A percentile compares a stretch with the other conserved stretches of the same genome.
phyloP scores from a whole-genome alignment of 2,888 invertebrate species.

The Rhagonycha fulva region DNA sequence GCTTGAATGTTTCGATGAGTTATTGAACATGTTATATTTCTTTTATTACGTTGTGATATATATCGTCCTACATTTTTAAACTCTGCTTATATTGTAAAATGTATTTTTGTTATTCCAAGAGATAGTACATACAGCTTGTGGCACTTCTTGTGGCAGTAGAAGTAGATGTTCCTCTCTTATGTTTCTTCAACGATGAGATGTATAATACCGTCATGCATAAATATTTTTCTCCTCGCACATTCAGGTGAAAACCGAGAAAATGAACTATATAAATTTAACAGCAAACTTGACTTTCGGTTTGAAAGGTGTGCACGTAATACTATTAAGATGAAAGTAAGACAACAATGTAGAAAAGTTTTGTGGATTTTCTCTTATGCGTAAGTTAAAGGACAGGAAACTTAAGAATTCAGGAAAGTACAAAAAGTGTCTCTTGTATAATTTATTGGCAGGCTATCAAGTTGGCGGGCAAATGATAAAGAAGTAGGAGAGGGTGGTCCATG shows the following conservation, averaged over 20 bases:
- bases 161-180: not conserved
- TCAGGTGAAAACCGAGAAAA: not conserved
- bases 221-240: not conserved
- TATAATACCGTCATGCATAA: not conserved
- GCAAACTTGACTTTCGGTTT: not conserved
- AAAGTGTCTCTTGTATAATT: constrained; percentile 47
- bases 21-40: not conserved
- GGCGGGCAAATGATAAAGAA: constrained; percentile 51
- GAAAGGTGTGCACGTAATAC: not conserved
- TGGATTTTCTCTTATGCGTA: not conserved
- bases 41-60: not conserved
- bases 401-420: constrained; percentile 42
- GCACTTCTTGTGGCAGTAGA: not conserved
- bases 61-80: not conserved
- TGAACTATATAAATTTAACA: not conserved
- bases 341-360: not conserved
- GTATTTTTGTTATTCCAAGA: not conserved
- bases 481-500: constrained; percentile 42
- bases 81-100: not conserved
- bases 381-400: constrained; percentile 30
- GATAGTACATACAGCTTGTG: not conserved
- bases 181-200: not conserved
- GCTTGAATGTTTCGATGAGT: not conserved
- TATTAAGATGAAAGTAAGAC: not conserved
- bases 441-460: constrained; percentile 50